Evolutionary conservation across 2,797 vertebrate species (phyloP), one percentile per base, ranked within the genome.

Genomic region (Sebastes oblongus): DNA sequence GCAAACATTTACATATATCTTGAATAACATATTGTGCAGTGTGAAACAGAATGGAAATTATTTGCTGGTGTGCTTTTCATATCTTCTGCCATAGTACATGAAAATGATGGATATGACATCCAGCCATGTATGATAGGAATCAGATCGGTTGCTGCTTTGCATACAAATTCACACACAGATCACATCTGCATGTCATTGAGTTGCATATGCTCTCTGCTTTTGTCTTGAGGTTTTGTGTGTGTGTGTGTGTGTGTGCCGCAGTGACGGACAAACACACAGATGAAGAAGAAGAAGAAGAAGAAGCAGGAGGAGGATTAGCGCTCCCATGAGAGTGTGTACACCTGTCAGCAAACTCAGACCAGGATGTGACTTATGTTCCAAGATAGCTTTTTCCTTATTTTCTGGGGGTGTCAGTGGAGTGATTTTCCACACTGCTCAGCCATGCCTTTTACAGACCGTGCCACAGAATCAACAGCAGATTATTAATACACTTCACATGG

Each of bases 71-170:
- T 69, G 86, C 61, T 84, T 92, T 88, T 82, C 86, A 87, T 87
- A 83, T 89, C 56, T 83, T 59, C 64, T 87, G 67, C 78, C 88
- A 83, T 64, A 39, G 36, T 39, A 83, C 79, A 91, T 91, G 82
- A 80, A 92, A 91, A 91, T 92, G 88, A 93, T 91, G 81, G 89
- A 91, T 92, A 88, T 90, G 87, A 85, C 86, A 90, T 89, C 72
- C 85, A 79, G 76, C 72, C 81, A 80, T 77, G 83, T 76, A 60
- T 85, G 89, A 89, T 85, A 74, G 91, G 82, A 85, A 86, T 89
- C 88, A 88, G 76, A 72, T 56, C 32, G 42, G 69, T 86, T 86
- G 88, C 89, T 85, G 88, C 88, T 92, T 92, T 93, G 92, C 92
- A 93, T 94, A 86, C 89, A 93, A 65, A 95, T 92, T 34, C 78